Evolutionary conservation across 2,888 invertebrate species (phyloP).

Genomic region (Caenorhabditis wallacei): DNA sequence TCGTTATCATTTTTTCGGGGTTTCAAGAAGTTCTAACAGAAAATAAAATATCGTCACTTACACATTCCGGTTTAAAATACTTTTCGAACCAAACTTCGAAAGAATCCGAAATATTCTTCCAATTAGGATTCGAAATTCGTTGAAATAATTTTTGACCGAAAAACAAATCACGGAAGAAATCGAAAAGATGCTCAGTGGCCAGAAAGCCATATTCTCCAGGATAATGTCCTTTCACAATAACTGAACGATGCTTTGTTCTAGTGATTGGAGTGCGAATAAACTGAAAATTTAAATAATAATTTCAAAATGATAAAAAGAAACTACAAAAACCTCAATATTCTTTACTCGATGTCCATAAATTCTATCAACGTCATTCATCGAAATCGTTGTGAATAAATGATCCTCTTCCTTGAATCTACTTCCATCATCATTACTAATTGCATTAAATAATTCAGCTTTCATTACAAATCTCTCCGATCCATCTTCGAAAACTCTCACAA

Average conservation of each 20-base stretch:
- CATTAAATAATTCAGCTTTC: not conserved
- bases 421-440: not conserved
- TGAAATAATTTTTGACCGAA: too few relatives aligned
- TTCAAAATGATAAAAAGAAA: not conserved
- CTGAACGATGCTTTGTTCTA: not conserved
- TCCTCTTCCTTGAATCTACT: not conserved
- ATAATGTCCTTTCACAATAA: not conserved
- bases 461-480: not conserved
- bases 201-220: not conserved
- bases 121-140: too few relatives aligned
- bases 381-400: not conserved
- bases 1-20: too few relatives aligned
- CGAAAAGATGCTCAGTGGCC: conserved; percentile 2
- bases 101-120: too few relatives aligned
- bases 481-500: not conserved
- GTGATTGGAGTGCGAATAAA: not conserved
- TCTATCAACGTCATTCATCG: not conserved
- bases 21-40: too few relatives aligned
- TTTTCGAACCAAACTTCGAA: too few relatives aligned
- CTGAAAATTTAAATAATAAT: not conserved
- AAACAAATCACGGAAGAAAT: not conserved
- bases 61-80: too few relatives aligned
- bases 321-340: not conserved
- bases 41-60: too few relatives aligned
- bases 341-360: not conserved